A percentile compares a stretch with the other conserved stretches of the same genome.
Conservation (phyloP, 92 coral and sea anemone genomes). For the Porites divaricata region DNA sequence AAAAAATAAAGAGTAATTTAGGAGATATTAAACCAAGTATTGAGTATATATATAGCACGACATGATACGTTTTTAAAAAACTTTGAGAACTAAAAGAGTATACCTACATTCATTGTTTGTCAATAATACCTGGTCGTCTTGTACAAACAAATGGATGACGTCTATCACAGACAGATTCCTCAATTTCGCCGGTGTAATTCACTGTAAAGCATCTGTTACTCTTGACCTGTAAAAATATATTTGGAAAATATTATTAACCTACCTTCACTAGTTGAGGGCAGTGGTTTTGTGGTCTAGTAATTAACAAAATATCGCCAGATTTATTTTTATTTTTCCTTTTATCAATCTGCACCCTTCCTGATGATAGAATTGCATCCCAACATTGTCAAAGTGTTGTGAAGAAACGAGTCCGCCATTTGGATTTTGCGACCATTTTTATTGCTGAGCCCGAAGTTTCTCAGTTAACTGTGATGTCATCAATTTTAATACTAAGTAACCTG, state of each 20-base stretch:
- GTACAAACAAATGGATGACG: neutral
- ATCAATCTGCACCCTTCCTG: too few species aligned
- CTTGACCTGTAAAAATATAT: slow-evolving; percentile 1
- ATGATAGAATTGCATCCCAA: too few species aligned
- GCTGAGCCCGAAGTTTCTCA: slow-evolving; percentile 4
- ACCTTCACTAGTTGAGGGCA: neutral
- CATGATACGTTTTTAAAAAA: too few species aligned
- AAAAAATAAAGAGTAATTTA: neutral
- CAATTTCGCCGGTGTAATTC: neutral
- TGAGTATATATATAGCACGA: neutral
- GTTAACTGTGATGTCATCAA: slow-evolving; percentile 9
- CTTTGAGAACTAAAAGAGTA: too few species aligned
- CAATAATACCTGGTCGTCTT: neutral
- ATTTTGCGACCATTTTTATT: slow-evolving; percentile 11
- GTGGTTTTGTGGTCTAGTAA: too few species aligned
- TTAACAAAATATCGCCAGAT: too few species aligned
- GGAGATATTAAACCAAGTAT: slow-evolving; percentile 4
- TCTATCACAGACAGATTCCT: neutral
- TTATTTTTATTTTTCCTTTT: too few species aligned
- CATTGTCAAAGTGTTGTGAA: too few species aligned
- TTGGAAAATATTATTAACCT: neutral
- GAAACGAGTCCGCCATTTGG: neutral
- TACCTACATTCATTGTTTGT: too few species aligned
- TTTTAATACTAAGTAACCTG: slow-evolving; percentile 1
- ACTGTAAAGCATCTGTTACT: neutral